Evolutionary conservation across 2,888 invertebrate species (phyloP), one percentile per base, ranked within the genome.

Genomic region (Cantharis flavilabris): DNA sequence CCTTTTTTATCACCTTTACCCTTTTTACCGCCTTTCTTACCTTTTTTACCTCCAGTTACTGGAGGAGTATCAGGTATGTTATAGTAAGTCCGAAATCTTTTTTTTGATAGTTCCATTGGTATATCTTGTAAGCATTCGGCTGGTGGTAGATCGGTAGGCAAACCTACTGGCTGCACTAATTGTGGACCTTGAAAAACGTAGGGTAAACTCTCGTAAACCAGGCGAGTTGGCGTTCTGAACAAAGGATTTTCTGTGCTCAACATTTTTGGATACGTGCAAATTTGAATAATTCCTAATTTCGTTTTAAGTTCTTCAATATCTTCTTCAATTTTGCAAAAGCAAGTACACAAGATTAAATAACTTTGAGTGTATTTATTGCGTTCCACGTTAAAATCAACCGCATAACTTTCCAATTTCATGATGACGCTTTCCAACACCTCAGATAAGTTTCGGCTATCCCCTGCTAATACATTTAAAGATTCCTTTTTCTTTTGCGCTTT

Each of bases 331-430:
- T 77, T 79, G 73, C 80, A 81, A 75, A 84, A 77, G 69, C 77
- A 82, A 14, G 79, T 77, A 28, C 81, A 80, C 7, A 83, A 72
- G 65, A 83, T 80, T 49, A 75, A 69, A 64, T 81, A 83, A 69
- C 76, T 79, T 30, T 78, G 63, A 13, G 70, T 75, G 20, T 76
- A 76, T 63, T 73, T 78, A 4, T 76, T 62, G 30, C 63, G 65
- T 10, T 76, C 76, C 3, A 72, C 13, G 65, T 79, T 76, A 70
- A 65, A 62, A 62, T 75, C 69, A 13, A 65, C 69, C 14, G 28
- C n/a, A 14, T 80, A 73, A 33, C 67, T 69, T 72, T 79, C 76
- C 33, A 84, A 76, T 69, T 82, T 80, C 16, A 76, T 77, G 65
- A 83, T 80, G 23, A 83, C 72, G 14, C 63, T 72, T 64, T 80